Evolutionary conservation across 2,113 vertebrate species (phyloP).

Genomic region (Rhegmatorhina hoffmannsi): DNA sequence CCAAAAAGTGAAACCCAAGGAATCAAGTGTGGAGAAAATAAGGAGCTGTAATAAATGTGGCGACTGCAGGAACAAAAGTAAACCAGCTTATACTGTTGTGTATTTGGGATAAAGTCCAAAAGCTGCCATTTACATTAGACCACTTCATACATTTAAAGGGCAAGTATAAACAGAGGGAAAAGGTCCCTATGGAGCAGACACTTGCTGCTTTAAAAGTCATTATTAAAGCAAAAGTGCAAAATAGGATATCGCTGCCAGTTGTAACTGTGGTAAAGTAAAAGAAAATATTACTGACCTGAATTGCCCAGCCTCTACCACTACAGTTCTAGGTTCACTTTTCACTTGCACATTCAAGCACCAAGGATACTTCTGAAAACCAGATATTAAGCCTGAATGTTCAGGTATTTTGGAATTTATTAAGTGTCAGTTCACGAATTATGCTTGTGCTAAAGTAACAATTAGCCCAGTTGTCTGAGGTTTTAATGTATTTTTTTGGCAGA

Average conservation of each 20-base stretch:
- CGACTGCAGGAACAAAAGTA: background rate
- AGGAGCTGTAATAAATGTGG: background rate
- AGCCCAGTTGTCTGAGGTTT: background rate
- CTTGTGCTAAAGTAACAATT: background rate
- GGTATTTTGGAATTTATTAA: slow-evolving; percentile 1
- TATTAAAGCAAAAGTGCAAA: background rate
- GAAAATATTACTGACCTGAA: background rate
- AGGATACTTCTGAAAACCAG: background rate
- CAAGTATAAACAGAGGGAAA: background rate
- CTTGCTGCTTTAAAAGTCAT: background rate
- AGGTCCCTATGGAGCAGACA: background rate
- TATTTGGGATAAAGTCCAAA: slow-evolving; percentile 9
- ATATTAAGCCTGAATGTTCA: background rate
- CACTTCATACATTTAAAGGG: background rate
- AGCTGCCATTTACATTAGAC: background rate
- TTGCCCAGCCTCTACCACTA: background rate
- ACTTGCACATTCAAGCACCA: background rate
- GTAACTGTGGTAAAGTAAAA: background rate
- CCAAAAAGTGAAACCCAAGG: background rate
- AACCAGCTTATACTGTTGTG: background rate
- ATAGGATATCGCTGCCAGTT: background rate
- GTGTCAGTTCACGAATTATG: background rate
- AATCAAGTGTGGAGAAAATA: background rate
- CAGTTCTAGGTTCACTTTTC: background rate
- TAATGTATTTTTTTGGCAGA: background rate